A percentile compares a stretch with the other conserved stretches of the same genome.
Evolutionary conservation across 1,140 invertebrate species (phyloP).

Genomic region (Leptestheria dahalacensis): DNA sequence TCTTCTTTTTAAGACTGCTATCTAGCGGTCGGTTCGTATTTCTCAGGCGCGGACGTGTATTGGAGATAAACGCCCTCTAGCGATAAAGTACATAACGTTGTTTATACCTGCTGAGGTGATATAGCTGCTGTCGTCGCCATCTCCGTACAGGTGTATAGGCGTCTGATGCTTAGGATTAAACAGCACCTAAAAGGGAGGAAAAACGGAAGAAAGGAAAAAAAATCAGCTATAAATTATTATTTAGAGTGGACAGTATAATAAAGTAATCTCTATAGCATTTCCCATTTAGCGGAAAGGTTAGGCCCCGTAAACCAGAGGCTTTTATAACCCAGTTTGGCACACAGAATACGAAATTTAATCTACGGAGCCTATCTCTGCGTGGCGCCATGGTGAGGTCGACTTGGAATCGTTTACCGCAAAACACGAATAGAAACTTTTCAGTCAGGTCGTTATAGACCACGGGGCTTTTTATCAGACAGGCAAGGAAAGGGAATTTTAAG

Average conservation of each 20-base stretch:
- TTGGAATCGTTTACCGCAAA: too few species aligned
- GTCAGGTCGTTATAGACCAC: too few species aligned
- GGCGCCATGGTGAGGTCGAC: too few species aligned
- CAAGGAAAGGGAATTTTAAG: too few species aligned
- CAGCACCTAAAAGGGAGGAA: background rate
- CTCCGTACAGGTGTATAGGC: background rate
- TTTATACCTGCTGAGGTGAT: background rate
- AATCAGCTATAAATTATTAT: background rate
- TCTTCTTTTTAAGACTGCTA: too few species aligned
- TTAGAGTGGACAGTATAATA: background rate
- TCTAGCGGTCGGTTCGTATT: too few species aligned
- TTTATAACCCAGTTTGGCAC: background rate
- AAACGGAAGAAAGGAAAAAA: too few species aligned
- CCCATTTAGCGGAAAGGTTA: background rate
- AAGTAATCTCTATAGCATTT: background rate
- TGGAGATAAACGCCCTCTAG: background rate
- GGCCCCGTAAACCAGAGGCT: background rate
- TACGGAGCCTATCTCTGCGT: background rate
- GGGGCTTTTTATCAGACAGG: too few species aligned
- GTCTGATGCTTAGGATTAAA: background rate
- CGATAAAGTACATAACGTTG: background rate
- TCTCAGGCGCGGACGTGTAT: too few species aligned
- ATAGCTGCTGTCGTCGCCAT: background rate
- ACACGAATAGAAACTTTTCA: too few species aligned
- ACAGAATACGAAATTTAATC: background rate